Evolutionary conservation across 2,888 invertebrate genomes (phyloP).

Genomic region (Arrhopalites spinosus): DNA sequence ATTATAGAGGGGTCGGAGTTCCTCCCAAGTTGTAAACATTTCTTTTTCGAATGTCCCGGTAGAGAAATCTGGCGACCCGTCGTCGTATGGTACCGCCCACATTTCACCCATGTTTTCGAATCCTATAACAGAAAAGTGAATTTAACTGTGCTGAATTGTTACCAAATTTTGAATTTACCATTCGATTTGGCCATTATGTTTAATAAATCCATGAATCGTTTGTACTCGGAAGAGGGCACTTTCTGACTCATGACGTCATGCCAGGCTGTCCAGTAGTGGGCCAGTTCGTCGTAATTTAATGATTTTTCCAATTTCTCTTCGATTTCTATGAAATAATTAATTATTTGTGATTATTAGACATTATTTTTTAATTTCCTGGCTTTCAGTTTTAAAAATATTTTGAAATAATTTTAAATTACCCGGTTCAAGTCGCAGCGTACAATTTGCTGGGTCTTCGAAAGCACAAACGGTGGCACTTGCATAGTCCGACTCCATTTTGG

Average conservation of each 20-base stretch:
- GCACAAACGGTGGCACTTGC: slow-evolving; percentile 58
- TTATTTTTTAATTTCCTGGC: slow-evolving; percentile 23
- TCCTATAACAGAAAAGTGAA: no score
- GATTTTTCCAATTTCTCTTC: no score
- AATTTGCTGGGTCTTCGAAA: slow-evolving; percentile 27
- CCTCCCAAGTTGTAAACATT: slow-evolving; percentile 35
- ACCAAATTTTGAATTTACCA: no score
- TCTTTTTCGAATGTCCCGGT: slow-evolving; percentile 45
- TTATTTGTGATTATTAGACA: no score
- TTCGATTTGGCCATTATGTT: slow-evolving; percentile 43
- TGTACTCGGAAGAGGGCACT: slow-evolving; percentile 38
- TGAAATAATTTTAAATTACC: no score
- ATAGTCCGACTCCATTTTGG: slow-evolving; percentile 58
- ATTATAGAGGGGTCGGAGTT: slow-evolving; percentile 40
- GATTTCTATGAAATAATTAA: slow-evolving; percentile 37
- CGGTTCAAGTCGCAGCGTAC: no score
- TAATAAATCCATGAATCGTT: slow-evolving; percentile 37
- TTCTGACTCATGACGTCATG: slow-evolving; percentile 42
- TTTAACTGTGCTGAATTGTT: no score
- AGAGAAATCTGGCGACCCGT: slow-evolving; percentile 40
- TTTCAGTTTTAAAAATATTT: no score
- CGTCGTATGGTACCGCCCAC: slow-evolving; percentile 45
- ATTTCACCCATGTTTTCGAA: slow-evolving; percentile 45
- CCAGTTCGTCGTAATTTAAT: slow-evolving; percentile 32
- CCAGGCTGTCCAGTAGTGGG: slow-evolving; percentile 41